phyloP scores from a whole-genome alignment of 2,888 invertebrate species.

The Nymphalis urticae region DNA sequence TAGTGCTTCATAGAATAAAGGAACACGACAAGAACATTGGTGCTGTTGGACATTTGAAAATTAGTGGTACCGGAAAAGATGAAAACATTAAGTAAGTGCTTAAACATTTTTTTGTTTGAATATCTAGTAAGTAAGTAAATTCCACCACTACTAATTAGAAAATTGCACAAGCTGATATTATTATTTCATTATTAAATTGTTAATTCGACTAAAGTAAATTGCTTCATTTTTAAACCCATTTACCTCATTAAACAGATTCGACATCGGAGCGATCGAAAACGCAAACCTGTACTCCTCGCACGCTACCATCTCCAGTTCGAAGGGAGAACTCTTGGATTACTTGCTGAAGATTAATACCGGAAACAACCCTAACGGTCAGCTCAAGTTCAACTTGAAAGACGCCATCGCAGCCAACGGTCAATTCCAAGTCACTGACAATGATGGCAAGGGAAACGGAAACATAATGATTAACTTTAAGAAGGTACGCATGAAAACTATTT shows the following conservation, averaged over 20 bases:
- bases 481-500: constrained; percentile 45
- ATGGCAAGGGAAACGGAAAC: constrained; percentile 84
- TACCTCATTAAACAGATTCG: constrained; percentile 56
- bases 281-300: constrained; percentile 74
- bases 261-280: constrained; percentile 71
- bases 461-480: constrained; percentile 82
- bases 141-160: no score
- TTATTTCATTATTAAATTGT: no score
- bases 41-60: constrained; percentile 79
- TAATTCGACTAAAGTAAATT: neutral
- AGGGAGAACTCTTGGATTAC: constrained; percentile 78
- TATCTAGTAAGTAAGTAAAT: neutral
- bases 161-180: no score
- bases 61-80: constrained; percentile 73
- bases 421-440: constrained; percentile 81
- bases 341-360: constrained; percentile 73
- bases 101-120: neutral
- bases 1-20: constrained; percentile 78
- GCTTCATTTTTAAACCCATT: neutral
- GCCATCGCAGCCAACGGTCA: constrained; percentile 83
- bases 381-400: constrained; percentile 83
- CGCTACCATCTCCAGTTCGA: constrained; percentile 69
- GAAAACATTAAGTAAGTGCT: constrained; percentile 80
- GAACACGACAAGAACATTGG: constrained; percentile 81
- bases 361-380: constrained; percentile 65